Evolutionary conservation across 2,113 vertebrate genomes (phyloP), one percentile per base, ranked within the genome.

Genomic region (Pavo muticus): DNA sequence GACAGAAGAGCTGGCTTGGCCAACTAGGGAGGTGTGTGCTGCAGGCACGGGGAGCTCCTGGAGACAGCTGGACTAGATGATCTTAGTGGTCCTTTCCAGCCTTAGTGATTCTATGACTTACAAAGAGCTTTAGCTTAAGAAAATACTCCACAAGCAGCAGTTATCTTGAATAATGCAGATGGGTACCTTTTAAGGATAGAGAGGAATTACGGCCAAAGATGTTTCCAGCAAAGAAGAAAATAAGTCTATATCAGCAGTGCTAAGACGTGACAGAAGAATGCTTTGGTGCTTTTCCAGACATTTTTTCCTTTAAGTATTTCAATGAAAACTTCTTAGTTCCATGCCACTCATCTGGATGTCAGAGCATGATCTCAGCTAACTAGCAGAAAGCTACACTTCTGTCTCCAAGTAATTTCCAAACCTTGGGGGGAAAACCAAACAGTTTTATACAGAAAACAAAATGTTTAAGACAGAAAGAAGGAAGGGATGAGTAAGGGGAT

Each of bases 401-500:
- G 14, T 25, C 63, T 37, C 11, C 12, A 91, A 87, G 35, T 57
- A 52, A 29, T 29, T 73, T 11, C 7, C 24, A 63, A 91, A 61
- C 6, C 57, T 57, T 37, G 47, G 20, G 18, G 39, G 11, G 10
- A 14, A 56, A 50, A 29, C 19, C 8, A 24, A 3, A 12, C 54
- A 57, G 17, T 44, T 83, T 64, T 70, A 23, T 1, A 30, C 9
- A 70, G 44, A 88, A 93, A 90, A 72, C 9, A 19, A 18, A 54
- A 73, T 76, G 76, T 64, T 10, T 83, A 15, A 90, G 47, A 60
- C 56, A 86, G 25, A 27, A 25, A 25, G 73, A 77, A 77, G 13
- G 27, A 72, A 90, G 37, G 39, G 60, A 92, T 37, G 56, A 92
- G 76, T 29, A 64, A 92, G 92, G 84, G 23, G 63, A 75, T 0